A percentile compares a stretch with the other conserved stretches of the same genome.
These are phyloP conservation scores for Chrysolina oricalcia DNA, from an alignment of 2,888 invertebrate species.

Conservation along the genomic window DNA sequence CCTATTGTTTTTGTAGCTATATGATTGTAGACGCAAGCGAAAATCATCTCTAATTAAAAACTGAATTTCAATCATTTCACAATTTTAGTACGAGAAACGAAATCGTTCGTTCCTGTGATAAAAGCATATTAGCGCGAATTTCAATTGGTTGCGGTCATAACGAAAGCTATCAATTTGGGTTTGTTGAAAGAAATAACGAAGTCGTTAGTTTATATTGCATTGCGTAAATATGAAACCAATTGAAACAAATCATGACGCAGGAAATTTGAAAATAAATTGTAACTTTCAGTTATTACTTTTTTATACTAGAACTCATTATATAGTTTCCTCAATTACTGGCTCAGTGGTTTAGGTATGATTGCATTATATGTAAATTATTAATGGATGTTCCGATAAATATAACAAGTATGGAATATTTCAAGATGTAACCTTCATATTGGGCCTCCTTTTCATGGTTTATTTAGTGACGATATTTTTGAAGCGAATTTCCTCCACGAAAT, in stretches of 20 bases:
- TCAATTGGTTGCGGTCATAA: slow-evolving; percentile 8
- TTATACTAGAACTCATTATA: background rate
- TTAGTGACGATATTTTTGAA: too few species aligned
- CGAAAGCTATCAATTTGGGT: slow-evolving; percentile 14
- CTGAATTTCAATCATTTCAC: background rate
- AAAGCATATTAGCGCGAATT: background rate
- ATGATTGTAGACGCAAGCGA: too few species aligned
- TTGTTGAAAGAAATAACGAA: slow-evolving; percentile 6
- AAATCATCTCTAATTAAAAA: background rate
- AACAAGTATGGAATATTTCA: too few species aligned
- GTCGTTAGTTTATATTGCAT: slow-evolving; percentile 7
- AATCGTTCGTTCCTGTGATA: background rate
- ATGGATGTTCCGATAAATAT: too few species aligned
- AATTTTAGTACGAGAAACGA: background rate
- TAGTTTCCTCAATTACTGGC: background rate
- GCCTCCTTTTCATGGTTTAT: too few species aligned
- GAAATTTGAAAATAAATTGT: slow-evolving; percentile 21
- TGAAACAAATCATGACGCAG: background rate
- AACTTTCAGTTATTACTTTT: slow-evolving; percentile 12
- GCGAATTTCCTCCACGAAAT: too few species aligned
- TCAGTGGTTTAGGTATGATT: background rate
- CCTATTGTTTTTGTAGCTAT: too few species aligned
- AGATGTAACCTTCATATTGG: too few species aligned
- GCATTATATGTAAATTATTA: background rate
- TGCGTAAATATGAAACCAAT: slow-evolving; percentile 16